Evolutionary conservation across 2,113 vertebrate genomes (phyloP).

Genomic region (Scomber colias): DNA sequence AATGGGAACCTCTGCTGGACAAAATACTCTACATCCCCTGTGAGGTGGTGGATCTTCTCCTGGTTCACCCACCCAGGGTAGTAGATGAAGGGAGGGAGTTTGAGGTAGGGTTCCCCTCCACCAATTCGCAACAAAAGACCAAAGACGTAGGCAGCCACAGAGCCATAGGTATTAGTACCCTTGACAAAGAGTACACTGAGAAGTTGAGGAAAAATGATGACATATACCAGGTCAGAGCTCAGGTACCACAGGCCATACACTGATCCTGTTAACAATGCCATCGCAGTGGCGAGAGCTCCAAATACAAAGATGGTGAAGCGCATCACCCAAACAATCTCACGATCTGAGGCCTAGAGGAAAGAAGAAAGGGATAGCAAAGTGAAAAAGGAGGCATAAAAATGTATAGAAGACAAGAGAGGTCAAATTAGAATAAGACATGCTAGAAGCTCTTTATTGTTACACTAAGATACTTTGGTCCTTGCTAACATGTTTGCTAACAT

Average conservation of each 20-base stretch:
- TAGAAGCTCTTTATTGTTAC: no score
- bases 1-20: constrained; percentile 94
- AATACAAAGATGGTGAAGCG: constrained; percentile 94
- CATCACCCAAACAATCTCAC: constrained; percentile 97
- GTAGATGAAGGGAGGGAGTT: constrained; percentile 93
- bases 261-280: constrained; percentile 94
- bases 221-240: constrained; percentile 97
- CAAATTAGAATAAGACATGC: neutral
- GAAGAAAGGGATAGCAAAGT: constrained; percentile 4
- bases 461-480: no score
- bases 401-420: neutral
- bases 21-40: constrained; percentile 81
- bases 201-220: constrained; percentile 98
- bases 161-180: constrained; percentile 96
- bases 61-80: constrained; percentile 89
- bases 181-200: constrained; percentile 96
- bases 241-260: constrained; percentile 99
- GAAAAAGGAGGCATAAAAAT: neutral
- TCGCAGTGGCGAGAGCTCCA: constrained; percentile 93
- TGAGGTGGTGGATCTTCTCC: constrained; percentile 77
- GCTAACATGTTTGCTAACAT: no score
- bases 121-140: constrained; percentile 94
- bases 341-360: constrained; percentile 92
- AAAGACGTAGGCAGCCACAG: constrained; percentile 91
- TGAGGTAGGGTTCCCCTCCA: constrained; percentile 94